These are phyloP conservation scores for Euglossa dilemma DNA, from an alignment of 1,140 invertebrate genomes.

Conservation along the genomic window DNA sequence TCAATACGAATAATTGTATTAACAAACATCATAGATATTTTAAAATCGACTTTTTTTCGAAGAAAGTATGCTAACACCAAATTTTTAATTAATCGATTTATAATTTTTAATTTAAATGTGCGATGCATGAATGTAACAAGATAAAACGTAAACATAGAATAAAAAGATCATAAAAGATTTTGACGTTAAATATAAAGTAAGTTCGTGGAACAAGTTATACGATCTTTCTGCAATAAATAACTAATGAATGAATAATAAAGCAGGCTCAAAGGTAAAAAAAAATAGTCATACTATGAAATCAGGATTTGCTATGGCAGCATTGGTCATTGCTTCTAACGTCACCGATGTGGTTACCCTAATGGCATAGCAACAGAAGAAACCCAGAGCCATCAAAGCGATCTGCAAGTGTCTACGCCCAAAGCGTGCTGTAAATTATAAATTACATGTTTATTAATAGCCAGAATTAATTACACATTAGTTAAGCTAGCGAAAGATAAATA, in stretches of 20 bases:
- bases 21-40: background rate
- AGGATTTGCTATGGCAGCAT: slow-evolving; percentile 73
- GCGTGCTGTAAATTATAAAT: slow-evolving; percentile 56
- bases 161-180: no score
- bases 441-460: background rate
- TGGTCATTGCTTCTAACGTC: slow-evolving; percentile 88
- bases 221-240: background rate
- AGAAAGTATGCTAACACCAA: no score
- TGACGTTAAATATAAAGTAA: no score
- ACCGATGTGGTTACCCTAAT: slow-evolving; percentile 87
- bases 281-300: slow-evolving; percentile 64
- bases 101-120: no score
- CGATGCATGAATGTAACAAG: no score
- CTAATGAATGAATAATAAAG: background rate
- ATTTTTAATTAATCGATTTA: no score
- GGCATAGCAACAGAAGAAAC: slow-evolving; percentile 85
- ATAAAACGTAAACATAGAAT: no score
- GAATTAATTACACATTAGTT: no score
- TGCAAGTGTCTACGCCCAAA: slow-evolving; percentile 87
- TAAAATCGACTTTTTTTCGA: no score
- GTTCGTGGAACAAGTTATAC: background rate
- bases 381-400: slow-evolving; percentile 85
- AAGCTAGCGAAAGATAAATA: no score
- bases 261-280: background rate
- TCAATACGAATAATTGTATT: background rate